These are phyloP conservation scores for Chionoecetes opilio DNA, from an alignment of 1,140 invertebrate genomes.

Conservation along the genomic window DNA sequence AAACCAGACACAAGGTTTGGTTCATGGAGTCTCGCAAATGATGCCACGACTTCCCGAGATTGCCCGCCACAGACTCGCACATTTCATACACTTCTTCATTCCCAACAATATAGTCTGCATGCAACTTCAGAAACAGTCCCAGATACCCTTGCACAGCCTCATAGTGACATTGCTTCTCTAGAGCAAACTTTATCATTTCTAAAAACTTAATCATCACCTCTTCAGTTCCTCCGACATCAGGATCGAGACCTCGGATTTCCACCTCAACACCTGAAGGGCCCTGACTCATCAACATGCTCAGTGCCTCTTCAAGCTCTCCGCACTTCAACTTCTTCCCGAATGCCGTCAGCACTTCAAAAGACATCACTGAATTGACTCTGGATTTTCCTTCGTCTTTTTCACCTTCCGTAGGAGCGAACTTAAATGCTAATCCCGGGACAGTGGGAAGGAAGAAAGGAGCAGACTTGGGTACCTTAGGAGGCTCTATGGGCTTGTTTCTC, in stretches of 20 bases:
- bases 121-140: constrained; percentile 94
- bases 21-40: constrained; percentile 73
- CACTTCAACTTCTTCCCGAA: constrained; percentile 81
- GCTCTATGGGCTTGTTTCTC: constrained; percentile 95
- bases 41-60: constrained; percentile 74
- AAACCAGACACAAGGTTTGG: constrained; percentile 78
- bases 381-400: constrained; percentile 58
- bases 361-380: constrained; percentile 74
- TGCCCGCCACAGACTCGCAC: constrained; percentile 65
- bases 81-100: constrained; percentile 83
- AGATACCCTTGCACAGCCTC: constrained; percentile 97
- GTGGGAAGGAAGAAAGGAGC: constrained; percentile 98
- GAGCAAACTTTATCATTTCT: constrained; percentile 89
- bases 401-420: constrained; percentile 89
- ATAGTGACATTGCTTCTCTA: constrained; percentile 92
- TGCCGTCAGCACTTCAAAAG: constrained; percentile 76
- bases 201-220: constrained; percentile 92
- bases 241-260: constrained; percentile 92
- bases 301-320: constrained; percentile 83
- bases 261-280: constrained; percentile 94
- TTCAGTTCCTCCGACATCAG: constrained; percentile 88
- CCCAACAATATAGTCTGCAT: constrained; percentile 88
- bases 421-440: constrained; percentile 91
- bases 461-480: constrained; percentile 91
- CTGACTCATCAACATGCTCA: constrained; percentile 91